phyloP scores from a whole-genome alignment of 2,888 invertebrate species.

The Nemapogon koenigi region DNA sequence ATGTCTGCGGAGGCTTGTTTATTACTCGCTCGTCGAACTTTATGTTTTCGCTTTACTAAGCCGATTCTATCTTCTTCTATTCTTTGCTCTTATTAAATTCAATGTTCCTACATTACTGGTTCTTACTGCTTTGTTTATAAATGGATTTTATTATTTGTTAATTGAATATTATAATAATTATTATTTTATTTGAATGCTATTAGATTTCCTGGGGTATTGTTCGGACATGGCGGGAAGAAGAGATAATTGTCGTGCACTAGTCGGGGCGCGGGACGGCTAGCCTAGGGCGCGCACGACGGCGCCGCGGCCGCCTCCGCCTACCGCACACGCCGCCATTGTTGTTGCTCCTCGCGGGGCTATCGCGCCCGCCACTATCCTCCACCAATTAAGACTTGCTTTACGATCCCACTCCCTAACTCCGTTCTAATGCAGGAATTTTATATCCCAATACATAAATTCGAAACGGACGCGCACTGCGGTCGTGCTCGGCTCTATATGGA shows the following conservation, averaged over 20 bases:
- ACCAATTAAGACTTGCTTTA: slow-evolving; percentile 48
- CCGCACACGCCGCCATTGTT: slow-evolving; percentile 51
- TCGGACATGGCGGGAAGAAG: background rate
- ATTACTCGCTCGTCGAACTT: slow-evolving; percentile 31
- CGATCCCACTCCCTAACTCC: slow-evolving; percentile 27
- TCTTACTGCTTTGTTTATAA: no score
- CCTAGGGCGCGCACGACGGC: slow-evolving; percentile 41
- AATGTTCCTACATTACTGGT: no score
- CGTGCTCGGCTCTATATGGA: slow-evolving; percentile 23
- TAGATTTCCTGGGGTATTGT: slow-evolving; percentile 23
- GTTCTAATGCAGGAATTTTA: slow-evolving; percentile 36
- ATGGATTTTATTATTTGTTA: background rate
- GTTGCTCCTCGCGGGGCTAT: slow-evolving; percentile 23
- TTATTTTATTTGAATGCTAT: slow-evolving; percentile 3
- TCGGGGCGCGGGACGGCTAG: slow-evolving; percentile 24
- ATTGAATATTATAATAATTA: background rate
- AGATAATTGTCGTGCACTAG: slow-evolving; percentile 19
- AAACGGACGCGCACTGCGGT: slow-evolving; percentile 23
- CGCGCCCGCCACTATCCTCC: slow-evolving; percentile 26
- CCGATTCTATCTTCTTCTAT: slow-evolving; percentile 25
- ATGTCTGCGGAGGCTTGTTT: slow-evolving; percentile 36
- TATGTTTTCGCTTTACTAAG: slow-evolving; percentile 29
- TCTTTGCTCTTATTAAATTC: slow-evolving; percentile 31
- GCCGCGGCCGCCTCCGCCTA: slow-evolving; percentile 33
- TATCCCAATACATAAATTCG: slow-evolving; percentile 25